Evolutionary conservation across 2,113 vertebrate species (phyloP).

Genomic region (Zosterops borbonicus): DNA sequence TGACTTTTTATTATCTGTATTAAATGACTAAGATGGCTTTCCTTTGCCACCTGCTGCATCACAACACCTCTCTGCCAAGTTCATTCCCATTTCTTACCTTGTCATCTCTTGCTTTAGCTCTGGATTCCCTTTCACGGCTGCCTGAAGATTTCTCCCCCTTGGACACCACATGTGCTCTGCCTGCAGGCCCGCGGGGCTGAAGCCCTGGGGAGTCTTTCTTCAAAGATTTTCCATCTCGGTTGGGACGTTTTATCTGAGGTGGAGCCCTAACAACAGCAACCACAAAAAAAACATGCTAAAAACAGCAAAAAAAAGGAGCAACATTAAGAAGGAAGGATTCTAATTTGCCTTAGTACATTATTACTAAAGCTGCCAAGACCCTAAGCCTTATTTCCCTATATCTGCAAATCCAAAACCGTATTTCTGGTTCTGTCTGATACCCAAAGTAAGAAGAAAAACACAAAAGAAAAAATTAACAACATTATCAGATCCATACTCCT

Average conservation of each 20-base stretch:
- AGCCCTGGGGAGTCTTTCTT: constrained; percentile 85
- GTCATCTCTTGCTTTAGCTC: constrained; percentile 84
- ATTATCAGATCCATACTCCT: neutral
- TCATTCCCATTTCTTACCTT: constrained; percentile 75
- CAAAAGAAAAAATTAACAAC: neutral
- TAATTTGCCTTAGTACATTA: neutral
- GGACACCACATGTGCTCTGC: constrained; percentile 76
- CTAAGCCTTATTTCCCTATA: neutral
- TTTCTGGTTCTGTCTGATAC: neutral
- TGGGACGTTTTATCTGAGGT: constrained; percentile 84
- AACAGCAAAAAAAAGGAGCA: neutral
- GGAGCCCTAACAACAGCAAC: constrained; percentile 75
- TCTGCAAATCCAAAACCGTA: neutral
- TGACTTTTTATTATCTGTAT: neutral
- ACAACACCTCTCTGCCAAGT: rapidly evolving
- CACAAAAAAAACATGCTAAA: constrained; percentile 6
- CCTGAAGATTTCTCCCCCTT: constrained; percentile 78
- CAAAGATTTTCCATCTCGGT: constrained; percentile 80
- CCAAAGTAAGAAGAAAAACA: neutral
- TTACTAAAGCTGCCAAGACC: neutral
- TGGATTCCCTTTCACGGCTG: constrained; percentile 76
- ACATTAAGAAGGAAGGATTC: neutral
- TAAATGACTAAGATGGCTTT: neutral
- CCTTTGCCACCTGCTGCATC: neutral
- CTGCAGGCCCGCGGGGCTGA: constrained; percentile 80